phyloP scores from a whole-genome alignment of 2,113 vertebrate genomes.

The Leptobrachium leishanense region DNA sequence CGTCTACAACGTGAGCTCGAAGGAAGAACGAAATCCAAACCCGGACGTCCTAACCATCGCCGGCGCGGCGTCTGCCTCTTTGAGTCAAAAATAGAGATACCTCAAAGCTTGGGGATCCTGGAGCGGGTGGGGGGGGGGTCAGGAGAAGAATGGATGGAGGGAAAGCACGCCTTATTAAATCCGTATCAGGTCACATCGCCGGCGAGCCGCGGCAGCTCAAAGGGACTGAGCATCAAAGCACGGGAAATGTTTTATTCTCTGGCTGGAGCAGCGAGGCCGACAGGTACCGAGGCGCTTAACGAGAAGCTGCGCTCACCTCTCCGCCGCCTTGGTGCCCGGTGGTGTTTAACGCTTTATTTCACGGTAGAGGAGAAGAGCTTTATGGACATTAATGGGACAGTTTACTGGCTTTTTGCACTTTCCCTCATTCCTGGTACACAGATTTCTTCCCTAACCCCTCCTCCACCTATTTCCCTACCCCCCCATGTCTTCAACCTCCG shows the following conservation, averaged over 20 bases:
- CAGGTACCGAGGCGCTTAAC: not conserved
- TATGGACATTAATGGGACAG: no score
- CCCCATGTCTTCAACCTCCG: no score
- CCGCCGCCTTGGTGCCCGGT: no score
- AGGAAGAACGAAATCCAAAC: no score
- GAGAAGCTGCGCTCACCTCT: not conserved
- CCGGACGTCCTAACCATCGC: no score
- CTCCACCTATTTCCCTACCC: no score
- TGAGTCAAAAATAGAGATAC: not conserved
- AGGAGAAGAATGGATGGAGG: not conserved
- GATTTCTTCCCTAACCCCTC: no score
- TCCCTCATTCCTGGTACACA: no score
- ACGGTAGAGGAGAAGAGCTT: no score
- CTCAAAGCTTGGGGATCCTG: not conserved
- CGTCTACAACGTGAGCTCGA: no score
- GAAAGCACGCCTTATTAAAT: constrained; percentile 13
- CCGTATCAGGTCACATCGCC: not conserved
- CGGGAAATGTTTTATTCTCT: not conserved
- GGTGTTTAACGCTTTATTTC: no score
- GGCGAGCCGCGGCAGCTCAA: constrained; percentile 1
- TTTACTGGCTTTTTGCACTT: no score
- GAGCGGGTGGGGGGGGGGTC: not conserved
- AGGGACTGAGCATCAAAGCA: constrained; percentile 16
- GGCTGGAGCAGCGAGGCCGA: not conserved
- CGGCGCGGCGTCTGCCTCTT: not conserved